These are phyloP conservation scores for Catonia carolina DNA, from an alignment of 2,888 invertebrate species.

Conservation along the genomic window DNA sequence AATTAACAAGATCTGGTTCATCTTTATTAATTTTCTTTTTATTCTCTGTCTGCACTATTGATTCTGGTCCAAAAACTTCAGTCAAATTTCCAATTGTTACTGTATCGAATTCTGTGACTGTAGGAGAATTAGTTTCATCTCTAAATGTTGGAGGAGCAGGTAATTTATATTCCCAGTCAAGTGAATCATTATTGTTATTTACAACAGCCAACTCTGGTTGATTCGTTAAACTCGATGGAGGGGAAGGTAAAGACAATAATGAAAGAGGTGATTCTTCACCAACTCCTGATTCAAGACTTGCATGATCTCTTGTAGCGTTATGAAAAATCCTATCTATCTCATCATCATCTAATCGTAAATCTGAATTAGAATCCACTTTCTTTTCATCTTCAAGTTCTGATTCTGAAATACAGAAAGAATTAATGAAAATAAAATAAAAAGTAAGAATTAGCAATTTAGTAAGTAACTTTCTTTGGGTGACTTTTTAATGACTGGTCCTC, in stretches of 20 bases:
- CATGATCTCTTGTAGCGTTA: constrained; percentile 35
- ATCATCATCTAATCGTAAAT: constrained; percentile 33
- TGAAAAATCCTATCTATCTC: constrained; percentile 37
- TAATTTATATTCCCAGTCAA: constrained; percentile 50
- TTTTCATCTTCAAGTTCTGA: constrained; percentile 21
- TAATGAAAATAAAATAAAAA: background rate
- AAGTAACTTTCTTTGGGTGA: no score
- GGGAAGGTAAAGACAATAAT: constrained; percentile 13
- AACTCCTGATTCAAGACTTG: constrained; percentile 28
- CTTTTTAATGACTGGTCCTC: no score
- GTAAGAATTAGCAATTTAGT: no score
- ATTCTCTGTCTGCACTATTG: constrained; percentile 2
- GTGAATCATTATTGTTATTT: constrained; percentile 20
- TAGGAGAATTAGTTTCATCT: constrained; percentile 40
- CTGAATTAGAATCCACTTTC: constrained; percentile 13
- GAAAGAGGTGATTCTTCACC: constrained; percentile 17
- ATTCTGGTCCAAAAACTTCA: constrained; percentile 24
- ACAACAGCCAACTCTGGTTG: background rate
- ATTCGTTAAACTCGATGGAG: constrained; percentile 8
- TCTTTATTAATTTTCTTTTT: constrained; percentile 32
- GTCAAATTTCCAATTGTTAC: constrained; percentile 34
- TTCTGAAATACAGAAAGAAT: constrained; percentile 18
- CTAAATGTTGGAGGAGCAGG: constrained; percentile 56
- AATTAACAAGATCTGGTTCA: constrained; percentile 34
- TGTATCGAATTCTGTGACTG: constrained; percentile 34